Evolutionary conservation across 2,797 vertebrate genomes (phyloP), one percentile per base, ranked within the genome.

Genomic region (Netta rufina): DNA sequence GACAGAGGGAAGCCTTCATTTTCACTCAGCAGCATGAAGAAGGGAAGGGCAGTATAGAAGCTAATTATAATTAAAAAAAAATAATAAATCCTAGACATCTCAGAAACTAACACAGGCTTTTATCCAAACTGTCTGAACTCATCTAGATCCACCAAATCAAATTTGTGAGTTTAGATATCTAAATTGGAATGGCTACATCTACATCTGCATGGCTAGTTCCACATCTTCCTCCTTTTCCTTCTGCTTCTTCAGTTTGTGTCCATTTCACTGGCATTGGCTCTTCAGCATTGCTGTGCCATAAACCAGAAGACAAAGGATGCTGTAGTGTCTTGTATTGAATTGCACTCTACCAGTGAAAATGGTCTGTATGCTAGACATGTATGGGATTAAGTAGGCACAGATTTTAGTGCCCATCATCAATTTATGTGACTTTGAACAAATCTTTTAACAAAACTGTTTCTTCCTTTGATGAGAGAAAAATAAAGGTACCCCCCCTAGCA

Each of bases 1-100:
- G 72, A 47, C 56, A 89, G 71, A 66, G 33, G 22, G 60, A 87
- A 92, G 20, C 28, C 32, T 95, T 95, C 32, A 28, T 87, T 94
- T 95, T 84, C 39, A 64, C 67, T 94, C 49, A 93, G 57, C 19
- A 17, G 11, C 6, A 39, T 77, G 64, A 93, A 88, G 54, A 70
- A 79, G 16, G 13, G 36, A 85, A 70, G 65, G 51, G 32, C 75
- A 66, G 18, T 90, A 12, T 17, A 45, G 7, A 36, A 89, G 11
- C 8, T 39, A 39, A 65, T 61, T 79, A 77, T 21, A 92, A 92
- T 80, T 77, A 82, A 82, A 71, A 74, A 77, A 76, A 41, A 49
- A 13, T 24, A 24, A 49, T 24, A 49, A 9, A 71, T 36, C 25
- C 22, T 56, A 65, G 57, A 84, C 62, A 49, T 33, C 20, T 84